A percentile compares a stretch with the other conserved stretches of the same genome.
phyloP scores from a whole-genome alignment of 2,797 vertebrate genomes.

The Melanotaenia parkinsoni region DNA sequence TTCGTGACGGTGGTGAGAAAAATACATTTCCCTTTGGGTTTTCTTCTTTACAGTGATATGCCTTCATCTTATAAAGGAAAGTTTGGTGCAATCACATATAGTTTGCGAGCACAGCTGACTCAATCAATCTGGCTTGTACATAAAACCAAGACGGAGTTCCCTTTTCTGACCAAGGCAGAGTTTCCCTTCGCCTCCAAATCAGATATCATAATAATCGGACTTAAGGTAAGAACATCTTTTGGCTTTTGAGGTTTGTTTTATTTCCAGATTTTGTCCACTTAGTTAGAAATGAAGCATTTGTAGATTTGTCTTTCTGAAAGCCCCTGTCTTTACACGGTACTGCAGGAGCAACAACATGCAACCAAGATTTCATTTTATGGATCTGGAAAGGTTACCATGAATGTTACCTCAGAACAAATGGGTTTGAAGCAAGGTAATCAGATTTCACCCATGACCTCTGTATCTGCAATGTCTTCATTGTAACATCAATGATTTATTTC shows the following conservation, averaged over 20 bases:
- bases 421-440: slow-evolving; percentile 77
- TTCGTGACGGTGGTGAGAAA: not conserved
- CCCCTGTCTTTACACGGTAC: slow-evolving; percentile 7
- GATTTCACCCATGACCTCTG: not conserved
- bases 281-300: not conserved
- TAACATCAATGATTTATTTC: not conserved
- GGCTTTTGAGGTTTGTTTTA: not conserved
- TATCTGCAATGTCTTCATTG: not conserved
- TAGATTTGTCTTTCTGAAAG: not conserved
- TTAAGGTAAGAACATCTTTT: slow-evolving; percentile 62
- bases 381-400: slow-evolving; percentile 74
- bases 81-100: slow-evolving; percentile 74
- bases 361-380: slow-evolving; percentile 74
- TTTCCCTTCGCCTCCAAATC: slow-evolving; percentile 79
- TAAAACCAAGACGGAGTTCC: slow-evolving; percentile 74
- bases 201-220: slow-evolving; percentile 72
- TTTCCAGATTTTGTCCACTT: not conserved
- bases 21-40: not conserved
- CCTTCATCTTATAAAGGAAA: slow-evolving; percentile 77
- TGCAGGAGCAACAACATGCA: slow-evolving; percentile 73
- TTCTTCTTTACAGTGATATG: slow-evolving; percentile 68
- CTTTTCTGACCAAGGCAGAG: slow-evolving; percentile 73
- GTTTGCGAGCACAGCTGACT: slow-evolving; percentile 70
- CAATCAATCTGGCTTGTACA: slow-evolving; percentile 76
- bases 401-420: slow-evolving; percentile 76